These are phyloP conservation scores for Mus musculus DNA, from an alignment of 2,113 vertebrate genomes.

Conservation along the genomic window GRCm39 chr16:75575001-75575500, in stretches of 20 bases:
- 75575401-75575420: background rate
- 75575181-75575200: background rate
- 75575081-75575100: background rate
- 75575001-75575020: background rate
- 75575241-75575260: background rate
- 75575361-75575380: slow-evolving; percentile 5
- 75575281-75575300: slow-evolving; percentile 38
- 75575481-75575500: background rate
- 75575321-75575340: slow-evolving; percentile 35
- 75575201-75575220: background rate
- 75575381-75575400: background rate
- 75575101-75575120: background rate
- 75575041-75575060: background rate
- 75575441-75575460: background rate
- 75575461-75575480: background rate
- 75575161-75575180: background rate
- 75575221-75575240: background rate
- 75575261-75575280: background rate
- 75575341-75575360: background rate
- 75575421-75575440: background rate
- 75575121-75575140: background rate
- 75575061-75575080: background rate
- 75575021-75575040: background rate
- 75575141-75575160: background rate
- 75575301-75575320: slow-evolving; percentile 26